phyloP scores from a whole-genome alignment of 2,797 vertebrate genomes.

The Muraenolepis orangiensis region DNA sequence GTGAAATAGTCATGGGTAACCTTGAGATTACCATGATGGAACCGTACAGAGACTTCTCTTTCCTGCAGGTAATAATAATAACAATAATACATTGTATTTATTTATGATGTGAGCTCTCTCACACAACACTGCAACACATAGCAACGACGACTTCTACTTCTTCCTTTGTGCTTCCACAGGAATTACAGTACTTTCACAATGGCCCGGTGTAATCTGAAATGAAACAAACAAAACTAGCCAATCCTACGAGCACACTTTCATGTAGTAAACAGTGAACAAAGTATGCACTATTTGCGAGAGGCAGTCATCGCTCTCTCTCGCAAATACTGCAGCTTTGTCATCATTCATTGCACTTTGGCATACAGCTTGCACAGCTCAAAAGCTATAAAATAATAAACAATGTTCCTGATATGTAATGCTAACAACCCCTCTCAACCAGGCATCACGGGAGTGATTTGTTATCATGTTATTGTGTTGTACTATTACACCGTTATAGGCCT shows the following conservation, averaged over 20 bases:
- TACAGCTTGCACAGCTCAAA: too few species aligned
- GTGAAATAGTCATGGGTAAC: slow-evolving; percentile 94
- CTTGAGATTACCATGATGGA: slow-evolving; percentile 91
- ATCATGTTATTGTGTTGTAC: background rate
- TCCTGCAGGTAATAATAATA: too few species aligned
- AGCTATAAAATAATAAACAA: background rate
- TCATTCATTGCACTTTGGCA: too few species aligned
- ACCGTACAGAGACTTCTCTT: slow-evolving; percentile 83
- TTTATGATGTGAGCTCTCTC: slow-evolving; percentile 60
- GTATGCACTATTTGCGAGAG: too few species aligned
- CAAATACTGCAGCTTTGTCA: too few species aligned
- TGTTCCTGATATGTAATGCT: background rate
- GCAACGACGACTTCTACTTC: background rate
- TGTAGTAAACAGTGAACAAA: background rate
- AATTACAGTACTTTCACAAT: background rate
- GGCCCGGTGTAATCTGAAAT: background rate
- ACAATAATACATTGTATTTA: too few species aligned
- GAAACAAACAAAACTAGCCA: background rate
- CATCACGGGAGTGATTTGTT: too few species aligned
- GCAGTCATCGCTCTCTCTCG: too few species aligned
- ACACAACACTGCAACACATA: background rate
- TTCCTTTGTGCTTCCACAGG: background rate
- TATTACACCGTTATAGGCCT: background rate
- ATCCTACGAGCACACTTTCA: background rate
- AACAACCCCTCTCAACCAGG: too few species aligned